Conservation (phyloP, 2,113 vertebrate genomes). For the Oreochromis spilurus region DNA sequence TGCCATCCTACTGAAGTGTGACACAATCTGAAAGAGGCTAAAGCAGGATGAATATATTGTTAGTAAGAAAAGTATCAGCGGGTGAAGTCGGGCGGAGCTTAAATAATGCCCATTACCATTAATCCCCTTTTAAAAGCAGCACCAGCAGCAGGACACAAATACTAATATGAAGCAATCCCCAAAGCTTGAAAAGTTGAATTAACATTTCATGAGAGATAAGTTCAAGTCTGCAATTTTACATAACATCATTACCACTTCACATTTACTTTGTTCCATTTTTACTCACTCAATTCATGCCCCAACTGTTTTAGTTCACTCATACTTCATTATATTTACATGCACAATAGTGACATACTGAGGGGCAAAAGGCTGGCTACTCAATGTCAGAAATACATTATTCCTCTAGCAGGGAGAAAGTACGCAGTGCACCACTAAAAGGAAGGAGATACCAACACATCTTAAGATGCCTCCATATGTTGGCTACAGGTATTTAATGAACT, state of each 20-base stretch:
- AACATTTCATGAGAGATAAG: background rate
- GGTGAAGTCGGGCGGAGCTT: background rate
- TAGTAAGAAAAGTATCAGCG: background rate
- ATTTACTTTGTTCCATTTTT: background rate
- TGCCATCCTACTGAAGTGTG: background rate
- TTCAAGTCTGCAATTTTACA: background rate
- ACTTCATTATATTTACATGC: background rate
- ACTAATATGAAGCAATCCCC: background rate
- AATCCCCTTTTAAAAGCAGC: conserved; percentile 20
- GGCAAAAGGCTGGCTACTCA: background rate
- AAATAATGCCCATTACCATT: background rate
- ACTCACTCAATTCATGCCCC: background rate
- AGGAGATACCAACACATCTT: background rate
- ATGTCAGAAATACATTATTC: background rate
- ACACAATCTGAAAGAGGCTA: background rate
- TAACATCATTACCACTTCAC: background rate
- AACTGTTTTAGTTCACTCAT: background rate
- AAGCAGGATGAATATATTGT: background rate
- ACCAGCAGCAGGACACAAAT: background rate
- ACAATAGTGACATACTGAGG: background rate
- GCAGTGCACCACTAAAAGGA: background rate
- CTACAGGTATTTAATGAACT: background rate
- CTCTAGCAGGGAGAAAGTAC: background rate
- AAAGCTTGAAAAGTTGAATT: background rate
- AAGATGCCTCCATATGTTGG: background rate